Percentiles rank a stretch among this genome's conserved stretches.
These are phyloP conservation scores for Sialia sialis DNA, from an alignment of 2,113 vertebrate genomes.

Conservation along the genomic window DNA sequence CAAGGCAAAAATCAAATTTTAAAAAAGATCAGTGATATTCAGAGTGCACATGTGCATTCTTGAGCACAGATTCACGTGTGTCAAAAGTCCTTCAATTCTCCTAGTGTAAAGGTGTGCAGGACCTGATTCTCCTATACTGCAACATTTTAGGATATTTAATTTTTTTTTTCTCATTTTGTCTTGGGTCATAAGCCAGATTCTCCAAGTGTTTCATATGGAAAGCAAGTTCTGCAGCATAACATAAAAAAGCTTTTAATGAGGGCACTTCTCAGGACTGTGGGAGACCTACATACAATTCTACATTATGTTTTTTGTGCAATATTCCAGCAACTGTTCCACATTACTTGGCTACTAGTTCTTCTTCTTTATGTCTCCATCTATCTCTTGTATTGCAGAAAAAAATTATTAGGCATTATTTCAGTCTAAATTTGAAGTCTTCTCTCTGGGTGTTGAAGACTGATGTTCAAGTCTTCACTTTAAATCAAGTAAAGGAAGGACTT, in stretches of 20 bases:
- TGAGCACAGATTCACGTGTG: accelerated
- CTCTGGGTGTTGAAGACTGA: neutral
- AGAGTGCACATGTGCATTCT: neutral
- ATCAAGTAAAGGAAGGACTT: neutral
- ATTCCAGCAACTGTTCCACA: neutral
- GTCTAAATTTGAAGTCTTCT: neutral
- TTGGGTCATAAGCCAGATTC: neutral
- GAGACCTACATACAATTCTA: neutral
- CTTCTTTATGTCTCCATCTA: neutral
- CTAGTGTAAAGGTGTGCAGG: neutral
- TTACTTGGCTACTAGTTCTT: neutral
- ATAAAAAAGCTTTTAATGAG: neutral
- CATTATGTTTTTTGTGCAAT: accelerated
- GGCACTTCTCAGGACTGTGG: neutral
- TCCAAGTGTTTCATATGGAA: constrained; percentile 28
- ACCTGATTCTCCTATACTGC: neutral
- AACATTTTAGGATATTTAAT: neutral
- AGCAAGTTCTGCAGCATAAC: neutral
- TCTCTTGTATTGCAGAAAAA: neutral
- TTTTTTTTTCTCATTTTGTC: neutral
- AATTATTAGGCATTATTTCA: neutral
- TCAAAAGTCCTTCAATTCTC: neutral
- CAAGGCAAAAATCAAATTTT: neutral
- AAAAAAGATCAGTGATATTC: neutral
- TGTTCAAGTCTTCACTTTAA: neutral